Conservation (phyloP, 2,797 vertebrate genomes). For the Sebastes glaucus region DNA sequence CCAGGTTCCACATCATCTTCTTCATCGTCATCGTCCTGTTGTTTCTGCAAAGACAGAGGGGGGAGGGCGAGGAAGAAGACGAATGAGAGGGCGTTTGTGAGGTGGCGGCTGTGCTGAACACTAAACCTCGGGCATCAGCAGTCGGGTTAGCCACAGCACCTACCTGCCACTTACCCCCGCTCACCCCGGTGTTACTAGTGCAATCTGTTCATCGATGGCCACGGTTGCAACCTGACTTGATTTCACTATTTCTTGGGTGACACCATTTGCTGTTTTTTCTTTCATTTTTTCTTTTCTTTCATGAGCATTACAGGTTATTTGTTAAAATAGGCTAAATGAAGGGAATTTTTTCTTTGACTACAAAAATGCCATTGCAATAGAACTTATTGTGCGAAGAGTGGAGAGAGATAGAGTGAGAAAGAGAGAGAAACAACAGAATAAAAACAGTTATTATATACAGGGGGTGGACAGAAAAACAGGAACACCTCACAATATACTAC, state of each 20-base stretch:
- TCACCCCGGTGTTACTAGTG: slow-evolving; percentile 74
- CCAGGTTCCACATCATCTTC: slow-evolving; percentile 92
- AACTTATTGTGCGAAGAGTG: slow-evolving; percentile 8
- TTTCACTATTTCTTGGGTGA: slow-evolving; percentile 84
- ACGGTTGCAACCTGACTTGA: slow-evolving; percentile 87
- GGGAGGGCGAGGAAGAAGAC: not conserved
- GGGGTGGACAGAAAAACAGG: slow-evolving; percentile 36
- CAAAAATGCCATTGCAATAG: not conserved
- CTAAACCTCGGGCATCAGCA: slow-evolving; percentile 62
- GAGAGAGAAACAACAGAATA: slow-evolving; percentile 33
- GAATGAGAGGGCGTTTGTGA: slow-evolving; percentile 42
- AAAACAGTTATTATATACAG: slow-evolving; percentile 40
- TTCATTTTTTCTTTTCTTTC: not conserved
- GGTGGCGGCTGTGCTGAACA: slow-evolving; percentile 49
- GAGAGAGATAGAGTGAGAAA: slow-evolving; percentile 26
- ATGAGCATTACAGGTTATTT: not conserved
- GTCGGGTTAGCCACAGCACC: slow-evolving; percentile 75
- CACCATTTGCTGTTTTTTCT: slow-evolving; percentile 78
- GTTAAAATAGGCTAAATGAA: not conserved
- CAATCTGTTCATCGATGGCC: slow-evolving; percentile 82
- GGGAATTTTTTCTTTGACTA: slow-evolving; percentile 12
- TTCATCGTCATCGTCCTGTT: slow-evolving; percentile 88
- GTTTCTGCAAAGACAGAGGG: slow-evolving; percentile 79
- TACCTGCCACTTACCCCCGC: slow-evolving; percentile 76
- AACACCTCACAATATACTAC: slow-evolving; percentile 18